Percentiles rank a stretch among this genome's conserved stretches.
Evolutionary conservation across 2,113 vertebrate genomes (phyloP).

Genomic region (Tylochromis polylepis): DNA sequence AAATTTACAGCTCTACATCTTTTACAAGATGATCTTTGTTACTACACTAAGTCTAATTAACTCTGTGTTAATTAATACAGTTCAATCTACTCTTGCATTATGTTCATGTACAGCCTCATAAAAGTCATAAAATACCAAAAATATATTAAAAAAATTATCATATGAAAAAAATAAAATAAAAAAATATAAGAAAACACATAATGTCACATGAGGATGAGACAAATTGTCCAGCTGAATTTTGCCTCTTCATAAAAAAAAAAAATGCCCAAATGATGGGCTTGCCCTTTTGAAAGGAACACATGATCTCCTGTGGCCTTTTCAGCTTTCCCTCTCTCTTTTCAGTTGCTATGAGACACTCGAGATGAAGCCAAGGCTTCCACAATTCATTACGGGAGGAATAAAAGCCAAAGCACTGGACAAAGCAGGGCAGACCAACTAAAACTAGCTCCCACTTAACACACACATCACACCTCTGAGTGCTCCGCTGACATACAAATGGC

Average conservation of each 20-base stretch:
- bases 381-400: conserved; percentile 71
- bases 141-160: not conserved
- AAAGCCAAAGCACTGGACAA: conserved; percentile 68
- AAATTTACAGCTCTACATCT: not conserved
- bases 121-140: not conserved
- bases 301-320: conserved; percentile 56
- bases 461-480: conserved; percentile 69
- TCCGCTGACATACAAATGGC: conserved; percentile 61
- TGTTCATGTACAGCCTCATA: not conserved
- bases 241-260: conserved; percentile 4
- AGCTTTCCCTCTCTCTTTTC: conserved; percentile 52
- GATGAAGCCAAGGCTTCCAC: conserved; percentile 70
- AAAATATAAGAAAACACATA: not conserved
- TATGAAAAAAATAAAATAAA: not conserved
- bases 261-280: conserved; percentile 19
- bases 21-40: not conserved
- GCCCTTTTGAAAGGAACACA: conserved; percentile 48
- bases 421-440: conserved; percentile 66
- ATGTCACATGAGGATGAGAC: not conserved
- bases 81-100: not conserved
- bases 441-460: conserved; percentile 69
- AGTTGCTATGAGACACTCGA: conserved; percentile 75
- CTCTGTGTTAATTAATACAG: not conserved
- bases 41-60: not conserved
- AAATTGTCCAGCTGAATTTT: not conserved